A percentile compares a stretch with the other conserved stretches of the same genome.
phyloP scores from a whole-genome alignment of 2,888 invertebrate species.

The Lissonota sp. region DNA sequence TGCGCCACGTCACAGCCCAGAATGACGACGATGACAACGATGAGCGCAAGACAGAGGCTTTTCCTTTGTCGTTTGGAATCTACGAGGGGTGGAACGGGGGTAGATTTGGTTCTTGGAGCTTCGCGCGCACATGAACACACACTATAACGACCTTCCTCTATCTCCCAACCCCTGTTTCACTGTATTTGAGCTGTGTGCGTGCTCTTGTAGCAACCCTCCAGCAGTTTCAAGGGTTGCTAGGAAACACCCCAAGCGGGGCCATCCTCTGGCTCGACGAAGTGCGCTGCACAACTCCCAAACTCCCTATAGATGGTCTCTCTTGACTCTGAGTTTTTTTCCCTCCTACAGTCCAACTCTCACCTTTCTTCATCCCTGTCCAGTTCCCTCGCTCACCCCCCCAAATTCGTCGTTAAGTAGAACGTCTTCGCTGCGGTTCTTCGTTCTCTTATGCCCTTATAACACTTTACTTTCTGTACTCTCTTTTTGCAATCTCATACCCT shows the following conservation, averaged over 20 bases:
- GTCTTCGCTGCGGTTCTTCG: slow-evolving; percentile 31
- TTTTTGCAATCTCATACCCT: slow-evolving; percentile 68
- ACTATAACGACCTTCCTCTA: neutral
- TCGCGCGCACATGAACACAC: slow-evolving; percentile 24
- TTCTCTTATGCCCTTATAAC: slow-evolving; percentile 13
- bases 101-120: slow-evolving; percentile 44
- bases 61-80: slow-evolving; percentile 25
- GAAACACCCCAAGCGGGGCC: slow-evolving; percentile 77
- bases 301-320: slow-evolving; percentile 56
- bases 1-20: slow-evolving; percentile 12
- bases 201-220: slow-evolving; percentile 73
- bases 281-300: slow-evolving; percentile 75
- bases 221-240: slow-evolving; percentile 81
- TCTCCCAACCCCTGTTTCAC: slow-evolving; percentile 21
- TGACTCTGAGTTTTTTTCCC: too few relatives aligned
- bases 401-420: slow-evolving; percentile 48
- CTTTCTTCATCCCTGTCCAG: slow-evolving; percentile 7
- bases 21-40: slow-evolving; percentile 3
- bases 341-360: neutral
- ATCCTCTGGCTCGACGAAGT: slow-evolving; percentile 28
- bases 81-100: slow-evolving; percentile 21
- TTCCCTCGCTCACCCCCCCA: slow-evolving; percentile 34
- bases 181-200: slow-evolving; percentile 70
- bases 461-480: slow-evolving; percentile 57
- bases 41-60: slow-evolving; percentile 10